Percentiles rank a stretch among this genome's conserved stretches.
Conservation (phyloP, 1,140 invertebrate genomes). For the Dendrolimus punctatus region DNA sequence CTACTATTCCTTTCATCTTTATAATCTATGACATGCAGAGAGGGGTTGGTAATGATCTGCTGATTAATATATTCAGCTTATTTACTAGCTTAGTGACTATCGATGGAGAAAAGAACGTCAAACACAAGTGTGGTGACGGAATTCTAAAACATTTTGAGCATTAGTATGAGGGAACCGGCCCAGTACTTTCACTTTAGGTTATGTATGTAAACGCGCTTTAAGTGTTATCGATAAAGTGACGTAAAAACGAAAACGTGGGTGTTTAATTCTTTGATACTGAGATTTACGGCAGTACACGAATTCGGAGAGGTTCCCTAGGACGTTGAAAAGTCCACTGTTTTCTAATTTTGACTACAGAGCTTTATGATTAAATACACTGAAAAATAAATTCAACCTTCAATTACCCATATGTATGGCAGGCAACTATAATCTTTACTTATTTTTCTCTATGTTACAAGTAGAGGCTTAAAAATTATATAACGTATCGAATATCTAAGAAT, state of each 20-base stretch:
- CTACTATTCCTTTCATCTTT: conserved; percentile 13
- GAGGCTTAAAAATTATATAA: no score
- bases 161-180: conserved; percentile 59
- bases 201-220: conserved; percentile 61
- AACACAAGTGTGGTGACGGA: conserved; percentile 45
- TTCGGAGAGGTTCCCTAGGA: no score
- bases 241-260: conserved; percentile 29
- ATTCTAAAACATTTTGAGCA: conserved; percentile 63
- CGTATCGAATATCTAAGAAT: no score
- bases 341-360: no score
- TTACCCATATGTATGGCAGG: no score
- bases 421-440: no score
- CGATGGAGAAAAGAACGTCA: conserved; percentile 54
- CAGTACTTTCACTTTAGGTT: conserved; percentile 68
- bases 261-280: background rate
- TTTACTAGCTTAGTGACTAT: conserved; percentile 50
- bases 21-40: conserved; percentile 39
- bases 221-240: conserved; percentile 58
- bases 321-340: no score
- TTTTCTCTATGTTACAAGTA: no score
- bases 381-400: no score
- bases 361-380: no score
- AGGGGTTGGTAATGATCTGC: conserved; percentile 50
- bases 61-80: conserved; percentile 65
- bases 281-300: no score